phyloP scores from a whole-genome alignment of 2,888 invertebrate genomes.

The Trichopoda pennipes region DNA sequence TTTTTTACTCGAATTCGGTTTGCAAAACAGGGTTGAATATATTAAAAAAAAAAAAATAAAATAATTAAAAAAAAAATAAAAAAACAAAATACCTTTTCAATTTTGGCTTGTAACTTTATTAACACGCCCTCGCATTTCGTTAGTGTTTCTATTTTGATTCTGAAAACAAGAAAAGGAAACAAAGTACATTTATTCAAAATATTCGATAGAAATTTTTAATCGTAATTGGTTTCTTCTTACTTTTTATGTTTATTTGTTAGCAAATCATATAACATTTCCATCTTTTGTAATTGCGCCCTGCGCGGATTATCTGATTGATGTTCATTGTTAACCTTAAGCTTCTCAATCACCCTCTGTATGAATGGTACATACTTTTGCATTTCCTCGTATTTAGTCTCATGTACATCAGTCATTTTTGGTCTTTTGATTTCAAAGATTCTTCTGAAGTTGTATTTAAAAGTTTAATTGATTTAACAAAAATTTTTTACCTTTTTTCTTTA shows the following conservation, averaged over 20 bases:
- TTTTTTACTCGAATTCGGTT: too few species aligned
- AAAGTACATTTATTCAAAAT: background rate
- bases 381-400: constrained; percentile 71
- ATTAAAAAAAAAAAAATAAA: background rate
- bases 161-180: constrained; percentile 58
- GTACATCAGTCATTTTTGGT: constrained; percentile 66
- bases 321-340: constrained; percentile 82
- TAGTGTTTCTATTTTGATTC: constrained; percentile 74
- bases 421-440: background rate
- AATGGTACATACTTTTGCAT: constrained; percentile 86
- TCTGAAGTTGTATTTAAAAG: background rate
- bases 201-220: background rate
- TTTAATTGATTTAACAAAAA: background rate
- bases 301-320: constrained; percentile 69
- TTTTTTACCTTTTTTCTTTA: background rate
- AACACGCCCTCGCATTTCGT: constrained; percentile 75
- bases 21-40: too few species aligned
- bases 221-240: constrained; percentile 49
- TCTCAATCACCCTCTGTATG: constrained; percentile 86
- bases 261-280: constrained; percentile 74
- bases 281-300: constrained; percentile 74
- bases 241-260: constrained; percentile 72
- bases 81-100: constrained; percentile 72
- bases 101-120: constrained; percentile 74
- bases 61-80: background rate